Conservation (phyloP, 1,140 invertebrate genomes). For the Sycophaga agraensis region DNA sequence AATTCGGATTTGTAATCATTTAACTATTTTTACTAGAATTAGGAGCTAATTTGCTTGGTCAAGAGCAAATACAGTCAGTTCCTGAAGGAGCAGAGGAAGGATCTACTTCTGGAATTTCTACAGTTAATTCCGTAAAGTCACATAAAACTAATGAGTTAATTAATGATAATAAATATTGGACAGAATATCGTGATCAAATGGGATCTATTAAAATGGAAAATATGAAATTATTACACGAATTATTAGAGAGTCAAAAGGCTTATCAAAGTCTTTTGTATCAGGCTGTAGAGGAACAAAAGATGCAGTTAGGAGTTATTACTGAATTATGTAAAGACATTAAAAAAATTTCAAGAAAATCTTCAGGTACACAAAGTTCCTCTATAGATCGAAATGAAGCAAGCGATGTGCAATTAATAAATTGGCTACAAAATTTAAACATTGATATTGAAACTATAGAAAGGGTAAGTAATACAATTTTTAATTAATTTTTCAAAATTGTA, state of each 20-base stretch:
- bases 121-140: conserved; percentile 68
- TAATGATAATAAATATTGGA: conserved; percentile 55
- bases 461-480: conserved; percentile 38
- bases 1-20: background rate
- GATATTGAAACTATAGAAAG: conserved; percentile 62
- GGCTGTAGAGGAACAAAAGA: conserved; percentile 71
- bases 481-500: background rate
- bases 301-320: conserved; percentile 57
- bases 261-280: conserved; percentile 72
- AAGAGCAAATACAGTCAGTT: conserved; percentile 58
- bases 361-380: conserved; percentile 48
- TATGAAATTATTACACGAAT: conserved; percentile 61
- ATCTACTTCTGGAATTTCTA: conserved; percentile 68
- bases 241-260: conserved; percentile 70
- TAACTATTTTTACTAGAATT: conserved; percentile 67
- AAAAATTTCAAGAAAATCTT: conserved; percentile 39
- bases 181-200: conserved; percentile 60
- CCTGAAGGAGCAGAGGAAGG: conserved; percentile 60
- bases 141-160: conserved; percentile 57
- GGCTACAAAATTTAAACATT: conserved; percentile 62
- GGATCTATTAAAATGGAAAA: conserved; percentile 59
- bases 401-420: conserved; percentile 60
- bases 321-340: conserved; percentile 53
- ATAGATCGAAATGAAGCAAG: conserved; percentile 35
- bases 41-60: conserved; percentile 76